phyloP scores from a whole-genome alignment of 2,888 invertebrate species.

The Diplazon laetatorius region DNA sequence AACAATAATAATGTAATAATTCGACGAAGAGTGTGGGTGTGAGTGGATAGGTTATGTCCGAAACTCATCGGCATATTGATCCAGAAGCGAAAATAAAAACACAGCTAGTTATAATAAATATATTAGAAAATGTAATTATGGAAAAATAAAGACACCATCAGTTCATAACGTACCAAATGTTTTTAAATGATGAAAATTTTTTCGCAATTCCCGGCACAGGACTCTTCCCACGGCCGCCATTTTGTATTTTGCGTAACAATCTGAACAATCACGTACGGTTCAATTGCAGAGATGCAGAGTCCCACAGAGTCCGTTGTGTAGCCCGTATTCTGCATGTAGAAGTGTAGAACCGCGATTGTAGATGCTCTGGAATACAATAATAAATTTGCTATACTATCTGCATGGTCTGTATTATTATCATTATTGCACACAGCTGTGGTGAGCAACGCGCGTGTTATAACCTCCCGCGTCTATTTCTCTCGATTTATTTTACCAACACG shows the following conservation, averaged over 20 bases:
- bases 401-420: no score
- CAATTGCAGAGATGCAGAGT: no score
- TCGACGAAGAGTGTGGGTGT: not conserved
- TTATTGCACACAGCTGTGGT: no score
- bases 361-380: no score
- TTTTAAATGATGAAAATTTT: conserved; percentile 66
- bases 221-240: conserved; percentile 70
- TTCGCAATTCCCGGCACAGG: conserved; percentile 60
- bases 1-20: not conserved
- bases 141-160: conserved; percentile 1
- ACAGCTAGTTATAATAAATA: no score
- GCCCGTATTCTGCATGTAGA: no score
- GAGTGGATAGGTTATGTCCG: not conserved
- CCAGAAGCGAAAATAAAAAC: not conserved
- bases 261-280: not conserved
- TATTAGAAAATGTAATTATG: not conserved
- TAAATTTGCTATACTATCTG: no score
- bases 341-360: no score
- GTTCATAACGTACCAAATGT: conserved; percentile 58
- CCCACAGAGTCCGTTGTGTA: no score
- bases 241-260: conserved; percentile 56
- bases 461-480: not conserved
- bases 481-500: no score
- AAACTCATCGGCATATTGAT: not conserved
- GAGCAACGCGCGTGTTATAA: not conserved